phyloP scores from a whole-genome alignment of 92 coral and sea anemone species.

The Porites lobata region DNA sequence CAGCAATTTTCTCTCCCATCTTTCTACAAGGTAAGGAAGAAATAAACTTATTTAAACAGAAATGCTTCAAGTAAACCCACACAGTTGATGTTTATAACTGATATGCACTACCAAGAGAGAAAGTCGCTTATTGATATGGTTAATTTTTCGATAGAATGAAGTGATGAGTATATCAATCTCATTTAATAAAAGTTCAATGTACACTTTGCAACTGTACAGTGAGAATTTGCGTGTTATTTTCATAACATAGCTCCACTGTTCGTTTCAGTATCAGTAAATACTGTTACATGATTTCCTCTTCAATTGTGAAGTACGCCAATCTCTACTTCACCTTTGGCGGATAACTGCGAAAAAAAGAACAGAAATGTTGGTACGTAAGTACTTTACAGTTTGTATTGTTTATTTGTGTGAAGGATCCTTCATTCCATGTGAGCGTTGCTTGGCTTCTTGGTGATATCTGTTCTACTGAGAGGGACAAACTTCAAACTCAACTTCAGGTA shows the following conservation, averaged over 20 bases:
- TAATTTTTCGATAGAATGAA: neutral
- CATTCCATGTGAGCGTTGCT: conserved; percentile 93
- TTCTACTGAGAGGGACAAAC: conserved; percentile 4
- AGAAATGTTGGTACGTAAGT: neutral
- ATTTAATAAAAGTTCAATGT: too few species aligned
- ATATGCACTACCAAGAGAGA: neutral
- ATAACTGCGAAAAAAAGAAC: neutral
- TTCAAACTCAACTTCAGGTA: conserved; percentile 40
- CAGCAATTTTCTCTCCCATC: neutral
- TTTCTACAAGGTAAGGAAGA: conserved; percentile 9
- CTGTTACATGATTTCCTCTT: too few species aligned
- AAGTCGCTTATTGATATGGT: neutral
- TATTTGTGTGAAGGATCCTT: conserved; percentile 73
- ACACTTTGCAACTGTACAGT: too few species aligned
- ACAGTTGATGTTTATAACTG: neutral
- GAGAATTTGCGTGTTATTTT: too few species aligned
- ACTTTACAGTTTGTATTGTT: neutral
- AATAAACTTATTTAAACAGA: neutral
- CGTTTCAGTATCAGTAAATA: too few species aligned
- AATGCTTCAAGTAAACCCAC: conserved; percentile 4
- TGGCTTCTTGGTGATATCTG: conserved; percentile 93
- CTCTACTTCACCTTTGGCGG: neutral
- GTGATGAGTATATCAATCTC: neutral
- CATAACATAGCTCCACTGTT: too few species aligned
- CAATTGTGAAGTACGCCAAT: too few species aligned